Evolutionary conservation across 2,797 vertebrate species (phyloP), one percentile per base, ranked within the genome.

Genomic region (Champsocephalus esox): DNA sequence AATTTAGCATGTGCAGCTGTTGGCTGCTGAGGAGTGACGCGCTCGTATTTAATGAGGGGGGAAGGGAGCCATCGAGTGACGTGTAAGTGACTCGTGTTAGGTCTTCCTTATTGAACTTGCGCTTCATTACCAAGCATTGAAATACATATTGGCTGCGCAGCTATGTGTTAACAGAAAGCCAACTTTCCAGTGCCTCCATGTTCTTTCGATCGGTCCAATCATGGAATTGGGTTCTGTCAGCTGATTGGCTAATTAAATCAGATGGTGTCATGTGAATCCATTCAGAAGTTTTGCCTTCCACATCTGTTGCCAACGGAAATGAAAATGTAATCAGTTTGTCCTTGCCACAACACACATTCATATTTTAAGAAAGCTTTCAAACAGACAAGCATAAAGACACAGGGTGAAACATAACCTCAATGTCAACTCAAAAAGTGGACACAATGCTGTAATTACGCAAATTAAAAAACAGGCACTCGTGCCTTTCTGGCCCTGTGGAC

Each of bases 291-390:
- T 83, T 55, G 49, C 41, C 4, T 34, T 0, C 16, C 14, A 48
- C 50, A 28, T 76, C 48, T 70, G 46, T 34, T 51, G 48, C 69
- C 38, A 76, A 5, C 48, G 38, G 45, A 77, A 77, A 70, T 79
- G 46, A 84, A 57, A 71, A 57, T 66, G 70, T 66, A 64, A 83
- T 73, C 63, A 55, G 54, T 64, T 79, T 70, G 68, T 16, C 70
- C 75, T 82, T 82, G 60, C 32, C 54, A n/a, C 43, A 21, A 48
- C 49, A 46, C 21, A 38, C 10, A 48, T 58, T 24, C 9, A 62
- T 70, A 63, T 80, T 50, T 49, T 60, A 16, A 62, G 61, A 43
- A 19, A 66, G 13, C 50, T n/a, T 34, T 38, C 57, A 57, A 41
- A 80, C 66, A 45, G 66, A 56, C 34, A 21, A 49, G 65, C 28